phyloP scores from a whole-genome alignment of 2,113 vertebrate genomes.

The Euleptes europaea region DNA sequence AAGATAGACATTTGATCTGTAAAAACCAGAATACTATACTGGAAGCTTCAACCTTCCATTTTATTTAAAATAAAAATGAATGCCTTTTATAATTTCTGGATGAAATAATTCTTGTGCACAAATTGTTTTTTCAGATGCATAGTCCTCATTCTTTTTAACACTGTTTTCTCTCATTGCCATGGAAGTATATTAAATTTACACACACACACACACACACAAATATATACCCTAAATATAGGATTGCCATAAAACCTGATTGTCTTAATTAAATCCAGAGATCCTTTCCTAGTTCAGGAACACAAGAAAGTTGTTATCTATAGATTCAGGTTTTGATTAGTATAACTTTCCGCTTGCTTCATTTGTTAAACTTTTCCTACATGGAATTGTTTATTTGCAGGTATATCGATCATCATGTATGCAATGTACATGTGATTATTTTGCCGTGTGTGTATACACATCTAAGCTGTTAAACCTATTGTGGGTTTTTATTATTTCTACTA shows the following conservation, averaged over 20 bases:
- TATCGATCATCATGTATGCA: neutral
- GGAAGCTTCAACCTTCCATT: neutral
- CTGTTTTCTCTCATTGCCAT: neutral
- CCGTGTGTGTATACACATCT: neutral
- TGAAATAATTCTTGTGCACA: neutral
- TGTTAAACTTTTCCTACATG: neutral
- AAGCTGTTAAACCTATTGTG: neutral
- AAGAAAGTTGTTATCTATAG: neutral
- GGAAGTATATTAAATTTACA: neutral
- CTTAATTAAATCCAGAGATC: neutral
- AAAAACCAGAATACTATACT: neutral
- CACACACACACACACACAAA: neutral
- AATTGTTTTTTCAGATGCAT: neutral
- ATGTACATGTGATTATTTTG: neutral
- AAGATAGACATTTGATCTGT: neutral
- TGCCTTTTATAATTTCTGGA: neutral
- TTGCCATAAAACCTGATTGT: neutral
- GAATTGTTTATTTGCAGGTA: neutral
- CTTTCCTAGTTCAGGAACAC: neutral
- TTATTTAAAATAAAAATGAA: constrained; percentile 1
- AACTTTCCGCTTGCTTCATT: neutral
- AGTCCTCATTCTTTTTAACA: neutral
- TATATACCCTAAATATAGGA: neutral
- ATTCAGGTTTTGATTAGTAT: neutral
- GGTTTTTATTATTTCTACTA: neutral